Evolutionary conservation across 2,797 vertebrate species (phyloP), one percentile per base, ranked within the genome.

Genomic region (Morus bassanus): DNA sequence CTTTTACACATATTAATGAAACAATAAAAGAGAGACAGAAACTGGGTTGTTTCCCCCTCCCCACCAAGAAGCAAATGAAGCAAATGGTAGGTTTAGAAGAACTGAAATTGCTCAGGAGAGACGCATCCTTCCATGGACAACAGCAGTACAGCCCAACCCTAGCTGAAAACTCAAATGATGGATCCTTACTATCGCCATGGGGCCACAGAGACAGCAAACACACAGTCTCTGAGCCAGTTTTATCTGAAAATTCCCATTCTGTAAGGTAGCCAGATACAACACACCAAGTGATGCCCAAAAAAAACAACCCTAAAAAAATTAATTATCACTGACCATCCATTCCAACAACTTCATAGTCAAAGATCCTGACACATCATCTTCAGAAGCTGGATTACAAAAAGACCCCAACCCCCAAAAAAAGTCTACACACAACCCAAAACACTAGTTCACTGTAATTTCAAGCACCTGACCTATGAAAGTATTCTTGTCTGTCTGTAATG

Each of bases 1-100:
- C 95, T 89, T 84, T 70, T 45, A 88, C 31, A 63, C 48, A 65
- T 51, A 92, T 64, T 95, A 96, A 93, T 65, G 53, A 78, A 88
- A 86, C 53, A 85, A 33, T 23, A 59, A 56, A 67, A 80, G 28
- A 68, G 27, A 72, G 3, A 77, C 18, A 77, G n/a, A 74, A 80
- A 81, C 46, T 45, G 35, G 0, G 6, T 31, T 65, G 30, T 23
- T 89, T 63, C 27, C 8, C 5, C 3, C 12, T 50, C 28, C 24
- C 24, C 24, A 64, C 11, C 33, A 75, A 70, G 51, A 69, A 73
- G 43, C 21, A 88, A 73, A 76, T 4, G 2, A 84, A 84, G 45
- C 33, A 88, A 90, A 81, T 1, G 0, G 12, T 4, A 51, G 4
- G 14, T 61, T 78, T 11, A 59, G 37, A 86, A 76, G 10, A 22